These are phyloP conservation scores for Idris sp. DNA, from an alignment of 1,140 invertebrate genomes.

Conservation along the genomic window DNA sequence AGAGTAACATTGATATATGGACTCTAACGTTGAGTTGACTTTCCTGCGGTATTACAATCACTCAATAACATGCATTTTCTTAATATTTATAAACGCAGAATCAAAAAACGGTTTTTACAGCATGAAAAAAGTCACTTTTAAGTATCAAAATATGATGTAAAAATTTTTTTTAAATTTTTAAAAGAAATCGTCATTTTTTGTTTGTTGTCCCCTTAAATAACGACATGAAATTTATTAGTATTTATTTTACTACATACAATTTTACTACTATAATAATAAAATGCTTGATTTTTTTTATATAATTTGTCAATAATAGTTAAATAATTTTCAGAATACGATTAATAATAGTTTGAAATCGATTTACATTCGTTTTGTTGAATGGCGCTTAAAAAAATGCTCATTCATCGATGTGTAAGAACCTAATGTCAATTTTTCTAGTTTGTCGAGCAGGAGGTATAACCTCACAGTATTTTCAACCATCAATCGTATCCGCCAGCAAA, in stretches of 20 bases:
- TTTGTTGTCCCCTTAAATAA: too few relatives aligned
- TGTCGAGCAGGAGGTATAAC: conserved; percentile 60
- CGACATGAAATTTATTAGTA: too few relatives aligned
- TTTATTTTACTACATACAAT: background rate
- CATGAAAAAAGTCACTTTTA: too few relatives aligned
- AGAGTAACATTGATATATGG: too few relatives aligned
- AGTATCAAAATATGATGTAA: too few relatives aligned
- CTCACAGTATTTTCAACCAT: conserved; percentile 44
- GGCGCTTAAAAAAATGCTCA: conserved; percentile 40
- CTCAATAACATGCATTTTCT: too few relatives aligned
- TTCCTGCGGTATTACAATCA: too few relatives aligned
- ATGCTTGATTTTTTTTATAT: conserved; percentile 7
- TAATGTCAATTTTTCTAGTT: conserved; percentile 70
- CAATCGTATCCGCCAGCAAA: conserved; percentile 47
- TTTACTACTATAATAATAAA: background rate
- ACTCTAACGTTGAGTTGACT: too few relatives aligned
- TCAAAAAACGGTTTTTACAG: too few relatives aligned
- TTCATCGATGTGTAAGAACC: conserved; percentile 61
- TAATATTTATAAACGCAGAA: too few relatives aligned
- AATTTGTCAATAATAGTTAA: conserved; percentile 12
- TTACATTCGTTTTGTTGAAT: conserved; percentile 35
- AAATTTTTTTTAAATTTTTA: too few relatives aligned
- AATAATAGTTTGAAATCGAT: conserved; percentile 49
- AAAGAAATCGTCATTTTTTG: too few relatives aligned
- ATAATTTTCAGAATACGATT: conserved; percentile 24